Evolutionary conservation across 2,888 invertebrate genomes (phyloP).

Genomic region (Drosophila kanekoi): DNA sequence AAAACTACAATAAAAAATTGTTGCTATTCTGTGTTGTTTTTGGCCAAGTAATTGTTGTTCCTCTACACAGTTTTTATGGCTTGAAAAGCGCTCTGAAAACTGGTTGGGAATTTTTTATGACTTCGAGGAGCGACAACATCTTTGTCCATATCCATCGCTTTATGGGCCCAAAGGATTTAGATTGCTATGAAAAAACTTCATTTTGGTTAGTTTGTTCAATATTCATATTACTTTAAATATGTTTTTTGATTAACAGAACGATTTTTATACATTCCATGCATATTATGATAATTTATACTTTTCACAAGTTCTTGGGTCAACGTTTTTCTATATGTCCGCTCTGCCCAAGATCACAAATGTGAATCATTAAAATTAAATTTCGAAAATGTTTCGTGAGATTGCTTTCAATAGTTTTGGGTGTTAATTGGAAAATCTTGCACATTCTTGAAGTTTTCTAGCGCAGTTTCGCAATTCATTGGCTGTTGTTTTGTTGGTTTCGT

Average conservation of each 20-base stretch:
- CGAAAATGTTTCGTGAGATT: too few relatives aligned
- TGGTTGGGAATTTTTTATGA: conserved; percentile 64
- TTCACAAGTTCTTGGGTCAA: too few relatives aligned
- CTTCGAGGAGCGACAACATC: conserved; percentile 27
- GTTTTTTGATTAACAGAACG: too few relatives aligned
- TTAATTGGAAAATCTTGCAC: background rate
- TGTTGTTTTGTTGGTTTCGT: conserved; percentile 9
- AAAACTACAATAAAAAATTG: conserved; percentile 65
- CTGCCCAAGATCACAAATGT: too few relatives aligned
- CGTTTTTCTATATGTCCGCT: too few relatives aligned
- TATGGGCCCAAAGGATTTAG: conserved; percentile 12
- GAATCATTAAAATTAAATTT: too few relatives aligned
- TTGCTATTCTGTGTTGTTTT: conserved; percentile 40
- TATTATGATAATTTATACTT: too few relatives aligned
- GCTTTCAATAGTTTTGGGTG: background rate
- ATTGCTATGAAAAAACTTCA: background rate
- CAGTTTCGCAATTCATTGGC: conserved; percentile 8
- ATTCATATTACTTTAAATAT: background rate
- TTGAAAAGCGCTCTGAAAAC: conserved; percentile 50
- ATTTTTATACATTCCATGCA: too few relatives aligned
- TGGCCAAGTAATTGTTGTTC: conserved; percentile 31
- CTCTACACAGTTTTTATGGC: conserved; percentile 47
- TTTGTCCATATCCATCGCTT: conserved; percentile 24
- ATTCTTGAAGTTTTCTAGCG: background rate
- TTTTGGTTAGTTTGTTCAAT: background rate